Evolutionary conservation across 2,888 invertebrate genomes (phyloP).

Genomic region (Cyrtodaria siliqua): DNA sequence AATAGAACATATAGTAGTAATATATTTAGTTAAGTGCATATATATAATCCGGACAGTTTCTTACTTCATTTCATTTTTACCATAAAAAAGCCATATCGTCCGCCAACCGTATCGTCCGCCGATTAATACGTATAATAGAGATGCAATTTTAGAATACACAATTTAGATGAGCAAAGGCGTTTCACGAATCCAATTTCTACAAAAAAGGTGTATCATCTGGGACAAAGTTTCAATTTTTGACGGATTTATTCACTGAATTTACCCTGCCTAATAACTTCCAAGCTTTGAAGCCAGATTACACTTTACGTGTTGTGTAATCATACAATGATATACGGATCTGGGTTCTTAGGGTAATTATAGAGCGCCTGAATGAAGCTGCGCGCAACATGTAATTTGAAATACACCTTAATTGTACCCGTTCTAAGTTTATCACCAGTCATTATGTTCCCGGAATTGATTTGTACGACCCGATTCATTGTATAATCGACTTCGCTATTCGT

Average conservation of each 20-base stretch:
- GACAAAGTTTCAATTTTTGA: constrained; percentile 35
- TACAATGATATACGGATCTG: constrained; percentile 26
- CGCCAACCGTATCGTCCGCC: no score
- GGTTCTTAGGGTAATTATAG: constrained; percentile 41
- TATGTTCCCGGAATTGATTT: constrained; percentile 51
- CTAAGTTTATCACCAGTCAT: constrained; percentile 48
- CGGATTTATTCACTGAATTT: constrained; percentile 43
- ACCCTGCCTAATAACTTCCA: constrained; percentile 39
- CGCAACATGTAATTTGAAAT: constrained; percentile 52
- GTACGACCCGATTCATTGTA: constrained; percentile 3
- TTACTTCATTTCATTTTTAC: background rate
- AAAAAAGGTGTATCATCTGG: constrained; percentile 51
- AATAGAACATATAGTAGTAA: no score
- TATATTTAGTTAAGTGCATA: no score
- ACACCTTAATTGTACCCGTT: constrained; percentile 47
- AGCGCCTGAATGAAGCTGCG: constrained; percentile 17
- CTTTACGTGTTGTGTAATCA: constrained; percentile 54
- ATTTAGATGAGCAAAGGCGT: background rate
- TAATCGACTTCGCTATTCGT: no score
- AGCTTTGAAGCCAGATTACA: constrained; percentile 48
- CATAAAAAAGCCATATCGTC: no score
- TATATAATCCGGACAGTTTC: no score
- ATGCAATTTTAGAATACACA: background rate
- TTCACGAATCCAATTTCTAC: no score
- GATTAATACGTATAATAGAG: background rate